Percentiles rank a stretch among this genome's conserved stretches.
Conservation (phyloP, 2,113 vertebrate genomes). For the Prolemur simus region DNA sequence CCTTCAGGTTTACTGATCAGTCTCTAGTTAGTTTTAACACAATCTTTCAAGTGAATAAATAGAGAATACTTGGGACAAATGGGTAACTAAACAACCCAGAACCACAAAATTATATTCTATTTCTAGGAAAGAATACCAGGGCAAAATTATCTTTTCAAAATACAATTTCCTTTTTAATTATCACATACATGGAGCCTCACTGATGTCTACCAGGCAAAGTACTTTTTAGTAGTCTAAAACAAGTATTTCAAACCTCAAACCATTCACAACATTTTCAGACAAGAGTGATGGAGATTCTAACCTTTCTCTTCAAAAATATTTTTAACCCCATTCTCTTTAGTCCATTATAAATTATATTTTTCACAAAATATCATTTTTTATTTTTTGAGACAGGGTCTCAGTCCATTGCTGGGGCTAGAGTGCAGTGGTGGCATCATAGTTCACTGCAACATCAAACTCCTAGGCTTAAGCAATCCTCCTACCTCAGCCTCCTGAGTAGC, state of each 20-base stretch:
- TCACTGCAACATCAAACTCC: no score
- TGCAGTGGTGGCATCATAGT: no score
- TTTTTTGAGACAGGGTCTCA: no score
- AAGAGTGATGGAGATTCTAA: neutral
- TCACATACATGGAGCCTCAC: neutral
- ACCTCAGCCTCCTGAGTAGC: no score
- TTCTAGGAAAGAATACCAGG: constrained; percentile 14
- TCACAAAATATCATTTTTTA: constrained; percentile 28
- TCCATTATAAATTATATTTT: constrained; percentile 16
- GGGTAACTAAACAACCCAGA: neutral
- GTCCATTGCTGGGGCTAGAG: no score
- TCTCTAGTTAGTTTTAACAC: constrained; percentile 25
- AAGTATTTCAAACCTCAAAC: constrained; percentile 47
- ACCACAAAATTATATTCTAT: constrained; percentile 25
- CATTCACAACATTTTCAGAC: constrained; percentile 6
- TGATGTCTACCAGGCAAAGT: neutral
- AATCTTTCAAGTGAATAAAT: constrained; percentile 10
- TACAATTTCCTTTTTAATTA: constrained; percentile 40
- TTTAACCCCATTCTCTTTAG: constrained; percentile 29
- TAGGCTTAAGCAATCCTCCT: no score
- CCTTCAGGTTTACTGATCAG: neutral
- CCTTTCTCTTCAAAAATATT: constrained; percentile 38
- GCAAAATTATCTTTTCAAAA: constrained; percentile 52
- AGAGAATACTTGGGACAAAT: constrained; percentile 16
- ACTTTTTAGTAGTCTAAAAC: constrained; percentile 13